These are phyloP conservation scores for Glyphotaelius pellucidus DNA, from an alignment of 2,888 invertebrate genomes.

Conservation along the genomic window DNA sequence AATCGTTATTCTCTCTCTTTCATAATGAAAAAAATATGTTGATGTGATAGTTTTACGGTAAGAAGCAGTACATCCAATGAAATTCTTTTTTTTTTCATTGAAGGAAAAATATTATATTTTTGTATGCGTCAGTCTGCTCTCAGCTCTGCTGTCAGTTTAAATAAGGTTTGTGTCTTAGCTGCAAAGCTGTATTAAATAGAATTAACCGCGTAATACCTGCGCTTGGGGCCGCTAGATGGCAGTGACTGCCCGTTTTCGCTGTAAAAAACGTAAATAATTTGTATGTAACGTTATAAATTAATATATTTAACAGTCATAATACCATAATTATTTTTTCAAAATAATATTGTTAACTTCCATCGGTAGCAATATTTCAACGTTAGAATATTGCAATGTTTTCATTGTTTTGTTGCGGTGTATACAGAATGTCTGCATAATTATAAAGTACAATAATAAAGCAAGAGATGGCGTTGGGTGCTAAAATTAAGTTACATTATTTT, in stretches of 20 bases:
- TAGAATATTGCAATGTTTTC: background rate
- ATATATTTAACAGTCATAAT: too few relatives aligned
- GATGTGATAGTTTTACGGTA: too few relatives aligned
- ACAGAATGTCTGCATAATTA: background rate
- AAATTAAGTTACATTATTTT: background rate
- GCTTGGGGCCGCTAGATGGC: background rate
- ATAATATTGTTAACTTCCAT: too few relatives aligned
- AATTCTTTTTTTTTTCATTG: too few relatives aligned
- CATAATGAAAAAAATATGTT: too few relatives aligned
- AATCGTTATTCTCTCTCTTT: background rate
- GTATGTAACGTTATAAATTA: background rate
- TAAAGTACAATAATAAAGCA: background rate
- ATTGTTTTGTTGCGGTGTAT: background rate
- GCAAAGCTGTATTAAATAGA: background rate
- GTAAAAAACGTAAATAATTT: background rate
- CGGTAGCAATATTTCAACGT: too few relatives aligned
- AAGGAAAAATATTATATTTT: too few relatives aligned
- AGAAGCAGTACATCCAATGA: too few relatives aligned
- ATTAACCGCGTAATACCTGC: background rate
- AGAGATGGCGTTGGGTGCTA: background rate
- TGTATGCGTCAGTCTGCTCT: too few relatives aligned
- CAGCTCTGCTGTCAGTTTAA: background rate
- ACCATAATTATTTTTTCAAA: too few relatives aligned
- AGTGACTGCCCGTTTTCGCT: background rate
- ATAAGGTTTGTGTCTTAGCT: constrained; percentile 10